These are phyloP conservation scores for Sphenopsis melanotis DNA, from an alignment of 2,797 vertebrate species.

Conservation along the genomic window DNA sequence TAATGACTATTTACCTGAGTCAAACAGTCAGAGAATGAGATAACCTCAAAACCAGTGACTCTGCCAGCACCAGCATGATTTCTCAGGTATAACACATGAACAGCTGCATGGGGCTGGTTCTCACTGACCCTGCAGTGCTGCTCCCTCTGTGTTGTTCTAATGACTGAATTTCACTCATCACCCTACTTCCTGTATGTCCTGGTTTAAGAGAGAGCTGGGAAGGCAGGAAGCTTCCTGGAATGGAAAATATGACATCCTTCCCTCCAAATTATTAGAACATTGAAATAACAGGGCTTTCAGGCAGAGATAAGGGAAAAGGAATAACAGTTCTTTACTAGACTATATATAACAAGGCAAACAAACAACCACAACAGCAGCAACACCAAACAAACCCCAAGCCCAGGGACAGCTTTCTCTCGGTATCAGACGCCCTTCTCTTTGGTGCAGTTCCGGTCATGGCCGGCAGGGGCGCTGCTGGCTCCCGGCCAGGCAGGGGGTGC, in stretches of 20 bases:
- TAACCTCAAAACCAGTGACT: background rate
- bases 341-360: background rate
- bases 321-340: background rate
- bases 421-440: accelerated
- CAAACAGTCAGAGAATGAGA: background rate
- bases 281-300: background rate
- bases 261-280: background rate
- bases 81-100: background rate
- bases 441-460: accelerated
- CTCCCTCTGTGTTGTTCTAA: background rate
- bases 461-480: background rate
- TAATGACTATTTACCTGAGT: background rate
- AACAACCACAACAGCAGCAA: accelerated
- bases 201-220: background rate
- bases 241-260: background rate
- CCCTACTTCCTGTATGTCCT: background rate
- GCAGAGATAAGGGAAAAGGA: background rate
- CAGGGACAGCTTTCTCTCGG: accelerated
- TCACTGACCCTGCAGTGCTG: background rate
- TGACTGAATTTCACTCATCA: background rate
- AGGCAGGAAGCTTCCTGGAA: background rate
- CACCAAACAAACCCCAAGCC: no score
- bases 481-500: accelerated
- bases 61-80: background rate
- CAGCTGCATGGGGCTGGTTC: background rate